phyloP scores from a whole-genome alignment of 2,113 vertebrate species.

The Poeciliopsis prolifica region DNA sequence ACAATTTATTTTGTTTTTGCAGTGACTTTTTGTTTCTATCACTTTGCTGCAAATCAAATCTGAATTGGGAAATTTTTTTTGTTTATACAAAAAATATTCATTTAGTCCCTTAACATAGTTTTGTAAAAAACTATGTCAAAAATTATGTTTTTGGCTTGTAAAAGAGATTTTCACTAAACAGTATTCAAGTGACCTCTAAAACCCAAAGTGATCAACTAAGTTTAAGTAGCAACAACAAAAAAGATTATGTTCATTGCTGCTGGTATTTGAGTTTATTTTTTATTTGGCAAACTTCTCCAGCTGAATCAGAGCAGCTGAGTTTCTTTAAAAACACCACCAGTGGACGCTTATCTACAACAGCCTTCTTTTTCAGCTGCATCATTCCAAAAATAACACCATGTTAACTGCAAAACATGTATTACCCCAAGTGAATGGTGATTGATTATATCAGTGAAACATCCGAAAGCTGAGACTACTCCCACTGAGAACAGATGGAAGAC shows the following conservation, averaged over 20 bases:
- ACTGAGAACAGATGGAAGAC: constrained; percentile 14
- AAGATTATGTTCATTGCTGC: constrained; percentile 2
- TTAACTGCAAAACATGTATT: neutral
- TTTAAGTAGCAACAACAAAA: neutral
- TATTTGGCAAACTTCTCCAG: neutral
- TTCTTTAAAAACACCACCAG: neutral
- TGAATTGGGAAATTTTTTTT: no score
- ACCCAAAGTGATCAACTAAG: constrained; percentile 7
- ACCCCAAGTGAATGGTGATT: neutral
- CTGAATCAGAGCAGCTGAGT: constrained; percentile 4
- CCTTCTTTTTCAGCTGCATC: constrained; percentile 1
- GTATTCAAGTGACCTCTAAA: no score
- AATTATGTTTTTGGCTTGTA: no score
- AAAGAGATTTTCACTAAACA: no score
- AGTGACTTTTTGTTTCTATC: constrained; percentile 10
- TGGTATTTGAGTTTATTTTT: neutral
- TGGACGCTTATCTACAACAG: neutral
- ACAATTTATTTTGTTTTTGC: no score
- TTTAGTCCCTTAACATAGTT: neutral
- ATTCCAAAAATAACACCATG: constrained; percentile 12
- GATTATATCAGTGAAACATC: constrained; percentile 24
- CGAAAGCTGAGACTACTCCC: constrained; percentile 1
- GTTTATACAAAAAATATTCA: neutral
- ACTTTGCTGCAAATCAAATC: neutral
- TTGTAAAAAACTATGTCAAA: neutral